Evolutionary conservation across 2,797 vertebrate species (phyloP), one percentile per base, ranked within the genome.

Genomic region (Bradypus variegatus): DNA sequence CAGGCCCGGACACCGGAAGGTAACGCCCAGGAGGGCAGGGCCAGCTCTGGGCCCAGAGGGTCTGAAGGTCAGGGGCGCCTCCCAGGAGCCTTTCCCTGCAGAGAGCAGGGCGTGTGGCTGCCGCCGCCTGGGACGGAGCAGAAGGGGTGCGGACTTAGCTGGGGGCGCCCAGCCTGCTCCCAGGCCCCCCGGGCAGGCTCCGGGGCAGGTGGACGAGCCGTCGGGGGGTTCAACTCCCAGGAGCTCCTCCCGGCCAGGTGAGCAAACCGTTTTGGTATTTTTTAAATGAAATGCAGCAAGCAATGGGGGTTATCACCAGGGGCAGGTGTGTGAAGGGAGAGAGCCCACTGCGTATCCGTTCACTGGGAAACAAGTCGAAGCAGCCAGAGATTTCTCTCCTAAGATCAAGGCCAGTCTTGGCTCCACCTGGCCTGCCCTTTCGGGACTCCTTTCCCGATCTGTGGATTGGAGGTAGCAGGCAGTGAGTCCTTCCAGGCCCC

Each of bases 21-120:
- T 96, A 97, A 97, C 96, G 96, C 58, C n/a, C 31, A 95, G 91
- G 73, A 60, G 73, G 95, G 95, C 95, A 95, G 93, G 94, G 94
- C 94, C 94, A 95, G 94, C 38, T 31, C 31, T 70, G 84, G 33
- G 86, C 93, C 3, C 41, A 83, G 83, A 50, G 70, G 75, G 95
- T 94, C 96, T 53, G 86, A 97, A 97, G 96, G 96, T 97, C 96
- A 70, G 25, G 29, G 92, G 4, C 5, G 90, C 91, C 89, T 94
- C 88, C 73, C 45, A 3, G 23, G 77, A 95, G 86, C 90, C 75
- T 50, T 67, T 89, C 31, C 80, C 70, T 27, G 48, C 48, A 84
- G 8, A 75, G 90, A 82, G 93, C 85, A 72, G 77, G 93, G 60
- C n/a, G 6, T 12, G 19, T 41, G 58, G 48, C 31, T 60, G 69